Conservation (phyloP, 2,113 vertebrate species). For the Forbesichthys papilliferus region DNA sequence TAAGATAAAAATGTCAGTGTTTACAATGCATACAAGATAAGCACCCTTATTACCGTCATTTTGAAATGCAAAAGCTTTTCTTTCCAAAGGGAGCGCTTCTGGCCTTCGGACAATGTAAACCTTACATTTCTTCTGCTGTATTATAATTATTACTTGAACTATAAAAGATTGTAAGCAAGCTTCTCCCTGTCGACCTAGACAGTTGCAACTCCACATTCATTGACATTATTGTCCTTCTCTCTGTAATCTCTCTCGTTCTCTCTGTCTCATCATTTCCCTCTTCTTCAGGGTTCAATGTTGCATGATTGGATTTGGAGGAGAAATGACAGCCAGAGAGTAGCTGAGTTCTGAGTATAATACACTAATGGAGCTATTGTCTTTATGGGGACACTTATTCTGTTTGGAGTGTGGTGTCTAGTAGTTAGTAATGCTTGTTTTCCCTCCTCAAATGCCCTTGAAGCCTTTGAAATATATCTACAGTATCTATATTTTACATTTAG, state of each 20-base stretch:
- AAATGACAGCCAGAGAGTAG: conserved; percentile 45
- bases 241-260: not conserved
- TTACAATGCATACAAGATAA: conserved; percentile 9
- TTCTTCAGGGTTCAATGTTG: not conserved
- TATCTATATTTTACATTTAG: no score
- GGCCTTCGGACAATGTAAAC: conserved; percentile 23
- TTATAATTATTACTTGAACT: conserved; percentile 19
- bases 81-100: conserved; percentile 9
- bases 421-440: conserved; percentile 19
- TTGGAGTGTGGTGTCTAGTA: conserved; percentile 25
- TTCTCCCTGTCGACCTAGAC: not conserved
- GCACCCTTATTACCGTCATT: not conserved
- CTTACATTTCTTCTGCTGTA: conserved; percentile 14
- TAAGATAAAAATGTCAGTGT: conserved; percentile 21
- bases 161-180: not conserved
- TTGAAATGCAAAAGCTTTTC: conserved; percentile 5
- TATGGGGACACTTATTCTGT: conserved; percentile 35
- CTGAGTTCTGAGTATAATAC: conserved; percentile 51
- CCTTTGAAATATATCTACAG: no score
- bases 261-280: not conserved
- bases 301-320: conserved; percentile 66
- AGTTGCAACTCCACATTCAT: not conserved
- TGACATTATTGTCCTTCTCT: not conserved
- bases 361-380: conserved; percentile 50
- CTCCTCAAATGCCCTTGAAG: conserved; percentile 13